phyloP scores from a whole-genome alignment of 37 sponge, comb jelly and placozoan genomes.

The Lycopodina hypogea region DNA sequence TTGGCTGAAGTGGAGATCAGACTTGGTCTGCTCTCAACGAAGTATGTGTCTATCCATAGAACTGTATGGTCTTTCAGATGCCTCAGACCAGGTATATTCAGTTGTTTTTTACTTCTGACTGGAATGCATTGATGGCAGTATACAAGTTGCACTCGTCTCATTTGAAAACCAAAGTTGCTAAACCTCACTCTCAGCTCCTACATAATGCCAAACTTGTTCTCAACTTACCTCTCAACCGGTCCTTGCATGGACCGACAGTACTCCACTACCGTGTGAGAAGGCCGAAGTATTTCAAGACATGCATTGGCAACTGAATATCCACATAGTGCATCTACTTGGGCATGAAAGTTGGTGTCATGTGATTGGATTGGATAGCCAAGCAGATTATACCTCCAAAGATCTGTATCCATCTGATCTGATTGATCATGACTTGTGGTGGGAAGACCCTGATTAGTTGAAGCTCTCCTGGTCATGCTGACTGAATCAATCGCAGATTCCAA shows the following conservation, averaged over 20 bases:
- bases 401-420: too few species aligned
- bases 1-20: slow-evolving; percentile 32
- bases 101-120: slow-evolving; percentile 36
- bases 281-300: slow-evolving; percentile 24
- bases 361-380: too few species aligned
- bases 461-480: slow-evolving; percentile 21
- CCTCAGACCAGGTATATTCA: slow-evolving; percentile 30
- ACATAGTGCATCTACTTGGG: too few species aligned
- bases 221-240: background rate
- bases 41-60: slow-evolving; percentile 1
- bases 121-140: background rate
- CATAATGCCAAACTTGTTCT: slow-evolving; percentile 5
- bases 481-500: background rate
- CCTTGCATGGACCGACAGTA: too few species aligned
- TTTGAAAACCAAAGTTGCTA: too few species aligned
- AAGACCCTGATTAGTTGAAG: slow-evolving; percentile 14
- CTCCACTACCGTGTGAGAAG: too few species aligned
- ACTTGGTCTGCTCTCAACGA: slow-evolving; percentile 6
- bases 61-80: slow-evolving; percentile 31
- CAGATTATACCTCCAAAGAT: too few species aligned
- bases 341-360: too few species aligned
- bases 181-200: slow-evolving; percentile 21
- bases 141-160: background rate
- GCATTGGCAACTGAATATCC: slow-evolving; percentile 26
- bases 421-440: too few species aligned